Evolutionary conservation across 1,140 invertebrate species (phyloP), one percentile per base, ranked within the genome.

Genomic region (Caenorhabditis briggsae): DNA sequence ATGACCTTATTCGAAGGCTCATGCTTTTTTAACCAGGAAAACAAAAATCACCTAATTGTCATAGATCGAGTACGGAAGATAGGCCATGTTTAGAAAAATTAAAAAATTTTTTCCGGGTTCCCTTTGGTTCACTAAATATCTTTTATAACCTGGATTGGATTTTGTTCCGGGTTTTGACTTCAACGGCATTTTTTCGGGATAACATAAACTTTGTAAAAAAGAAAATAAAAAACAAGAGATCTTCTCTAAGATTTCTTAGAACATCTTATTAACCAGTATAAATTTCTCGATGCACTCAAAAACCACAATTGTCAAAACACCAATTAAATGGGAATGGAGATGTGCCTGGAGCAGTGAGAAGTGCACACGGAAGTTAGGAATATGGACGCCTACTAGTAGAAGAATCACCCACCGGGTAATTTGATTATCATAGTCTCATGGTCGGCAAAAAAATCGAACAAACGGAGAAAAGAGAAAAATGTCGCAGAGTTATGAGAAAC

Each of bases 371-470:
- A 74, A 74, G 65, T 74, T n/a, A 53, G 50, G 16, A 74, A 18
- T 11, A 46, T 2, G n/a, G 33, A 9, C 33, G 33, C 61, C 14
- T 43, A n/a, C 65, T 46, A 48, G 43, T 43, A 41, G 12, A 70
- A 41, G 33, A 33, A 33, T 33, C 12, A 74, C 46, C 65, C 65
- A 46, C 5, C n/a, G 41, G 46, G 65, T 74, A 74, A 74, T 74
- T 74, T 74, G 65, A 74, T 74, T 74, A 74, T 74, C 65, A 74
- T 74, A 46, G 65, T 74, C 65, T 48, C 65, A 74, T 74, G 65
- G 65, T 46, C 65, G 41, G 18, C 2, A 20, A 58, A 53, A 58
- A 20, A 58, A 18, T 58, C 16, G n/a, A 58, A 58, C 20, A 33
- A 33, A 33, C 33, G 33, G 33, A 33, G 33, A 58, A n/a, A 74